These are phyloP conservation scores for Vidua macroura DNA, from an alignment of 2,113 vertebrate genomes.

Conservation along the genomic window DNA sequence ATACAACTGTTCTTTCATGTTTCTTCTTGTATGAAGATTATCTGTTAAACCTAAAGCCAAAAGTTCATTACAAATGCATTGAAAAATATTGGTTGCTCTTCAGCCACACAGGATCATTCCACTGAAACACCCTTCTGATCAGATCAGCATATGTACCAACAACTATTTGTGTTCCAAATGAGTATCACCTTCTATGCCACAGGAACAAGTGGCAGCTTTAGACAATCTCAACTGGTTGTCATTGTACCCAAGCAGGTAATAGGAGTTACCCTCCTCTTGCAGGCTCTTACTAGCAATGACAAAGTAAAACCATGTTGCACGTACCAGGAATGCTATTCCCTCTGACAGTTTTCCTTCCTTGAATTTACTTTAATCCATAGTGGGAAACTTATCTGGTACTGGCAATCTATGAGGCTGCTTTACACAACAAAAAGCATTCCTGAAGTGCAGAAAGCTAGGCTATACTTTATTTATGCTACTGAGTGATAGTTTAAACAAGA, in stretches of 20 bases:
- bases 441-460: neutral
- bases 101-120: neutral
- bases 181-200: neutral
- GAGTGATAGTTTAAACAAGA: neutral
- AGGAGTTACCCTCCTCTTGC: neutral
- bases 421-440: neutral
- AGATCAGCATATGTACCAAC: rapidly evolving
- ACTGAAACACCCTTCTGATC: neutral
- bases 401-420: neutral
- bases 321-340: neutral
- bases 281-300: neutral
- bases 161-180: neutral
- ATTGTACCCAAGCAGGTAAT: neutral
- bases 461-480: neutral
- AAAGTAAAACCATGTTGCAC: neutral
- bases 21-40: neutral
- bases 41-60: neutral
- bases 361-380: neutral
- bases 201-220: neutral
- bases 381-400: neutral
- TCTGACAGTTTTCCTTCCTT: neutral
- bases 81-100: neutral
- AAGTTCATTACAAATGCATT: neutral
- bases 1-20: rapidly evolving
- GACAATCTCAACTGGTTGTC: neutral